A percentile compares a stretch with the other conserved stretches of the same genome.
Evolutionary conservation across 2,113 vertebrate species (phyloP).

Genomic region (Dasyprocta punctata): DNA sequence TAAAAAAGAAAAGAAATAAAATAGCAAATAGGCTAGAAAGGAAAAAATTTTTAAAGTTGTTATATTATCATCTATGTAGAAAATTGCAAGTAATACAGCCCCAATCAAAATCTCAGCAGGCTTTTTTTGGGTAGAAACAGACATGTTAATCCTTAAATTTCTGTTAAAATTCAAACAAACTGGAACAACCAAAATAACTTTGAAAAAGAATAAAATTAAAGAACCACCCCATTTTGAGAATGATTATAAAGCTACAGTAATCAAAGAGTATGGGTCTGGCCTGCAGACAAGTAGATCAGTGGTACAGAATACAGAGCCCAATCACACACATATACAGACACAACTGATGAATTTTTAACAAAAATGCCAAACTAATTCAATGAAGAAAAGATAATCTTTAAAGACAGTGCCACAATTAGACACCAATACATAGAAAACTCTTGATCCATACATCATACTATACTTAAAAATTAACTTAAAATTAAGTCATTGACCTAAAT

Average conservation of each 20-base stretch:
- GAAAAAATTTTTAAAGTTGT: not conserved
- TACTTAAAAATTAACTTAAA: not conserved
- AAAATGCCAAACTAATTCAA: not conserved
- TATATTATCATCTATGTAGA: not conserved
- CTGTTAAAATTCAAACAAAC: constrained; percentile 20
- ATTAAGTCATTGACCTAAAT: not conserved
- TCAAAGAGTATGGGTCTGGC: not conserved
- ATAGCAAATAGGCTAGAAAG: not conserved
- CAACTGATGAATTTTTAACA: not conserved
- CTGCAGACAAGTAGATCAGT: not conserved
- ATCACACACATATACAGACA: not conserved
- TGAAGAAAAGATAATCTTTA: not conserved
- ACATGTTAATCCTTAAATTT: not conserved
- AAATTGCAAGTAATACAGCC: not conserved
- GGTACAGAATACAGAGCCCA: not conserved
- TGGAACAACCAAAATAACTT: not conserved
- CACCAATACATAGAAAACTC: not conserved
- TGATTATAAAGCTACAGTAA: not conserved
- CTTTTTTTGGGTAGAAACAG: not conserved
- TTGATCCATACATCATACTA: not conserved
- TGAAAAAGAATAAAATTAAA: not conserved
- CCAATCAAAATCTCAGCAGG: not conserved
- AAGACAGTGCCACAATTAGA: not conserved
- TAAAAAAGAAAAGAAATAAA: not conserved
- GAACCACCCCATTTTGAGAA: not conserved